Conservation (phyloP, 2,113 vertebrate species). For the Helogale parvula region DNA sequence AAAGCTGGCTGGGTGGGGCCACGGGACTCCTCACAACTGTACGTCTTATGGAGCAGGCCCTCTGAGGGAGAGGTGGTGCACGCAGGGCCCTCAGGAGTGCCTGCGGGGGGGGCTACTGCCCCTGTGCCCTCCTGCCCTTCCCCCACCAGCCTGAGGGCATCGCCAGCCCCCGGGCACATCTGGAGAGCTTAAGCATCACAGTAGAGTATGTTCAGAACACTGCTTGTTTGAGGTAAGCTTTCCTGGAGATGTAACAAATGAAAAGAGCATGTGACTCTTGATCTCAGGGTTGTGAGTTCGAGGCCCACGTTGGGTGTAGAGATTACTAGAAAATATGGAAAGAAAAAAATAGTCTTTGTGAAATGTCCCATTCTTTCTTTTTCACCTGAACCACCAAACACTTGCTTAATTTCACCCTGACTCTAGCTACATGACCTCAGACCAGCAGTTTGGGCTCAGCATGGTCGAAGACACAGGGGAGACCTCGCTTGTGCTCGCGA, state of each 20-base stretch:
- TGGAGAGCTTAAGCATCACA: fast-evolving
- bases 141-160: not conserved
- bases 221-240: not conserved
- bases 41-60: not conserved
- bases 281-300: not conserved
- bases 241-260: not conserved
- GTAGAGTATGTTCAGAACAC: not conserved
- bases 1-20: not conserved
- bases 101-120: too few relatives aligned
- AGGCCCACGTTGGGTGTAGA: not conserved
- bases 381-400: not conserved
- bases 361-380: not conserved
- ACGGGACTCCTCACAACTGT: not conserved
- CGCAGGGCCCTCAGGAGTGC: fast-evolving
- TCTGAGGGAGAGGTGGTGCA: not conserved
- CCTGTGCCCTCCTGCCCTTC: not conserved
- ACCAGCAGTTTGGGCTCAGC: not conserved
- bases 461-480: not conserved
- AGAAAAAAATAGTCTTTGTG: not conserved
- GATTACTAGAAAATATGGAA: not conserved
- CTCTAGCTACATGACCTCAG: not conserved
- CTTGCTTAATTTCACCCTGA: not conserved
- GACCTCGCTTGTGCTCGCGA: not conserved
- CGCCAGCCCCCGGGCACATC: not conserved
- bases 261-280: not conserved